Evolutionary conservation across 1,140 invertebrate genomes (phyloP).

Genomic region (Temnothorax curvispinosus): DNA sequence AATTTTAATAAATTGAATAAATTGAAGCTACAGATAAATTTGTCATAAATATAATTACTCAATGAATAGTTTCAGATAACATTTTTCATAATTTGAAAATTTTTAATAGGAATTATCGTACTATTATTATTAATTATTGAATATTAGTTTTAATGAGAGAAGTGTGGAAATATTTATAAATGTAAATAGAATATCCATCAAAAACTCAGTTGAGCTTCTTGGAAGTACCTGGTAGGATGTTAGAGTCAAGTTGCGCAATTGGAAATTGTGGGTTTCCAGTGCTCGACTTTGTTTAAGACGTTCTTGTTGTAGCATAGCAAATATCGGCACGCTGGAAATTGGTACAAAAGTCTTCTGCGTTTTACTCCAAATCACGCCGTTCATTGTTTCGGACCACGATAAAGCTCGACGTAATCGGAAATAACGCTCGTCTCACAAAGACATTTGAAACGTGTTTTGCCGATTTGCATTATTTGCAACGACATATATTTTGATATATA

Average conservation of each 20-base stretch:
- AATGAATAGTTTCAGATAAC: no score
- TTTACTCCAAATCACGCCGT: slow-evolving; percentile 69
- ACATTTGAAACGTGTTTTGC: not conserved
- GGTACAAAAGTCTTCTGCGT: slow-evolving; percentile 44
- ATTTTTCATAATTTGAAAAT: no score
- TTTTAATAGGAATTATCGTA: no score
- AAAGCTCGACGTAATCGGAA: not conserved
- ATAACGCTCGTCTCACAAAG: not conserved
- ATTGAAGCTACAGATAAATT: no score
- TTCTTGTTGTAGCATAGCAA: slow-evolving; percentile 31
- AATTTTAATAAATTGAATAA: no score
- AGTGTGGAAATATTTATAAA: not conserved
- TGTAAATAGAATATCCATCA: not conserved
- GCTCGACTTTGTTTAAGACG: slow-evolving; percentile 13
- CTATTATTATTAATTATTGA: not conserved
- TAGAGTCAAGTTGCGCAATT: slow-evolving; percentile 64
- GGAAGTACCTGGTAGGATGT: slow-evolving; percentile 57
- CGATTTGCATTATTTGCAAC: not conserved
- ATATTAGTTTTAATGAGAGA: not conserved
- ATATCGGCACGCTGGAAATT: slow-evolving; percentile 45
- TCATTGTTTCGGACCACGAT: not conserved
- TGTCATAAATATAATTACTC: no score
- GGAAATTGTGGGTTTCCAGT: slow-evolving; percentile 63
- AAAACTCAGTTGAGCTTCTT: not conserved
- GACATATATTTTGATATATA: not conserved